Base-by-base conservation (phyloP, 2,888 invertebrate species). In the Clitarchus hookeri region DNA sequence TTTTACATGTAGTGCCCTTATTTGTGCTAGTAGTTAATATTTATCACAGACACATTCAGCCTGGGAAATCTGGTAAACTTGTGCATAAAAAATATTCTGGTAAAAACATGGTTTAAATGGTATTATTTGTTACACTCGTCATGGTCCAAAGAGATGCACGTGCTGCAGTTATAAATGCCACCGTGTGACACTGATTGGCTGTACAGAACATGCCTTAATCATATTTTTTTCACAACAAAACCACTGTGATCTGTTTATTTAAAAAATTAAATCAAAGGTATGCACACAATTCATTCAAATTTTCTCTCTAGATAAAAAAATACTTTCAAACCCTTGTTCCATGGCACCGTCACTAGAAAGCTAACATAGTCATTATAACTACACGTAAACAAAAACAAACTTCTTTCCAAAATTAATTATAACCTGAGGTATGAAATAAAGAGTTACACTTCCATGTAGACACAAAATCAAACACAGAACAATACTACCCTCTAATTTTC, bases 41-140 rank as follows among this genome's bases (percentile, higher is more conserved):
- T 48, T 65, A 65, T 65, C 65, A 65, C 65, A 65, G 65, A 48
- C 65, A 65, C 16, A 65, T 65, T 65, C 65, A 65, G n/a, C 65
- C 8, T 19, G 16, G 65, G n/a, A 65, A 65, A 65, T 16, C 65
- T 23, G n/a, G 65, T 65, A 16, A 65, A 23, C n/a, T 65, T 65
- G 23, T 65, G 23, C 19, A 65, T 16, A 65, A 9, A n/a, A 65
- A 65, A 65, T 9, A n/a, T 65, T 16, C 19, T 65, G 48, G n/a
- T 65, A 23, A 65, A 23, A 16, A 65, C 16, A 65, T 65, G n/a
- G 8, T 65, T 65, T 65, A 23, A n/a, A 19, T 65, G 65, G 8
- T 65, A 48, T 48, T 48, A 16, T 48, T 2, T 48, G 8, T 48
- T 48, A 48, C 16, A 48, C 16, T 48, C 48, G 6, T 11, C 48